Conservation (phyloP, 2,797 vertebrate genomes). For the Aselliscus stoliczkanus region DNA sequence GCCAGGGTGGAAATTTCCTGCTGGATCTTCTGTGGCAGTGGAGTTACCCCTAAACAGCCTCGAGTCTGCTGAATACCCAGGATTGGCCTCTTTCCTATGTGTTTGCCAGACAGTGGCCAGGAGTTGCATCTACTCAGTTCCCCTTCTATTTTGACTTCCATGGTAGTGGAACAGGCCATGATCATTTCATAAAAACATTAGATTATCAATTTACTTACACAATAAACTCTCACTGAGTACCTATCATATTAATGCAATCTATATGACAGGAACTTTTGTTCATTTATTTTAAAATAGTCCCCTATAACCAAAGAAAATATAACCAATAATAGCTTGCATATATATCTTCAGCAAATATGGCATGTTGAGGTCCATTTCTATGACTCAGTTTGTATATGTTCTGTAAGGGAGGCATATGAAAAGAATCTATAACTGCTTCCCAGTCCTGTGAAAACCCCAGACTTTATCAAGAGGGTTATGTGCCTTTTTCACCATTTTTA, state of each 20-base stretch:
- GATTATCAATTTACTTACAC: background rate
- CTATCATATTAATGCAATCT: background rate
- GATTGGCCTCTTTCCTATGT: background rate
- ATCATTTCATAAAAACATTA: conserved; percentile 26
- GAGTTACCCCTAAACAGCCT: background rate
- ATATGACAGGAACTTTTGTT: background rate
- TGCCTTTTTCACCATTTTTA: background rate
- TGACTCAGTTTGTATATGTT: background rate
- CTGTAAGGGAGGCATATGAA: background rate
- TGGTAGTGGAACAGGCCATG: background rate
- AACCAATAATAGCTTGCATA: background rate
- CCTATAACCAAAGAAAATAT: background rate
- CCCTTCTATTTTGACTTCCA: background rate
- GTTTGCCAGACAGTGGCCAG: background rate
- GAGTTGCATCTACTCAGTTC: background rate
- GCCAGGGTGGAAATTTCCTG: conserved; percentile 24
- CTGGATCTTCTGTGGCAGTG: background rate
- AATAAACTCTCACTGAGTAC: background rate
- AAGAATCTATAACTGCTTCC: background rate
- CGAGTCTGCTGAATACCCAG: background rate
- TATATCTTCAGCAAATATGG: background rate
- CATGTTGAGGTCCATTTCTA: background rate
- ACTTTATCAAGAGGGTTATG: background rate
- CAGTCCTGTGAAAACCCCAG: background rate
- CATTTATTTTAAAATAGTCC: conserved; percentile 15